Conservation (phyloP, 2,113 vertebrate genomes). For the Dipodomys merriami region DNA sequence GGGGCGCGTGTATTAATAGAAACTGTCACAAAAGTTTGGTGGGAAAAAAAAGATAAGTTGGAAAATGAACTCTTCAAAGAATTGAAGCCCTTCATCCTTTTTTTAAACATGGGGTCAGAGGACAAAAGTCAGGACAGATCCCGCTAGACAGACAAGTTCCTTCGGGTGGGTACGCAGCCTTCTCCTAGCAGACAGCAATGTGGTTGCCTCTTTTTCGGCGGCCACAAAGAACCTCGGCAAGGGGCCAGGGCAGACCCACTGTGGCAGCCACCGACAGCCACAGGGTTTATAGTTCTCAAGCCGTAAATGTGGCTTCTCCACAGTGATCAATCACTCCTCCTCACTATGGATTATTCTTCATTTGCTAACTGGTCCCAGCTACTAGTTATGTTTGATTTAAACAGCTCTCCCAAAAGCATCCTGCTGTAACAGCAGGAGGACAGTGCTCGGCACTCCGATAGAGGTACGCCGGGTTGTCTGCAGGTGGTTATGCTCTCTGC, state of each 20-base stretch:
- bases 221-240: constrained; percentile 14
- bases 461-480: neutral
- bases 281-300: no score
- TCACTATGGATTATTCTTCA: neutral
- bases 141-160: constrained; percentile 59
- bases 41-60: constrained; percentile 49
- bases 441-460: no score
- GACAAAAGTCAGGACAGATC: constrained; percentile 65
- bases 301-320: no score
- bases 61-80: constrained; percentile 66
- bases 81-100: constrained; percentile 62
- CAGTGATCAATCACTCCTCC: neutral
- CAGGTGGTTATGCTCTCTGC: neutral
- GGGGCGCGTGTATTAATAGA: constrained; percentile 68
- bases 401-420: neutral
- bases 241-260: no score
- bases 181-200: constrained; percentile 48
- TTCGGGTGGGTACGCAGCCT: constrained; percentile 22
- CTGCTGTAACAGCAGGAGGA: neutral
- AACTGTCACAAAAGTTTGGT: constrained; percentile 55
- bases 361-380: neutral
- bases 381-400: constrained; percentile 27
- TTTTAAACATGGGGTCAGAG: constrained; percentile 66
- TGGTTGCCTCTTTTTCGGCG: constrained; percentile 37
- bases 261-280: no score